Conservation (phyloP, 2,797 vertebrate species). For the Linurgus olivaceus region DNA sequence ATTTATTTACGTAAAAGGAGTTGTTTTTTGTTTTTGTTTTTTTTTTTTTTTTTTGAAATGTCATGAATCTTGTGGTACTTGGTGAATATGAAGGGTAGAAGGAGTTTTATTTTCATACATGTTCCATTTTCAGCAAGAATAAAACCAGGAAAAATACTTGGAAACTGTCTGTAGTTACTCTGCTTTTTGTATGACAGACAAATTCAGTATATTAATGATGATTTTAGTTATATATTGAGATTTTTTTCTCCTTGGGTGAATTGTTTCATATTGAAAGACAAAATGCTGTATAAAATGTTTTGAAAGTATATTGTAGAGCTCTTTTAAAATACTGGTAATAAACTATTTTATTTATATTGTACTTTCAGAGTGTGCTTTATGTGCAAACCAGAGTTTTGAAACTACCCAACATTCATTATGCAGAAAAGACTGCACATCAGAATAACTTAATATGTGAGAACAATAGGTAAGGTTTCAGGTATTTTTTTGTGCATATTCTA, state of each 20-base stretch:
- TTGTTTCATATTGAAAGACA: constrained; percentile 74
- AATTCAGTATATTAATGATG: constrained; percentile 28
- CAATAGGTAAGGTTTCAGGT: background rate
- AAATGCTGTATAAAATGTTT: constrained; percentile 64
- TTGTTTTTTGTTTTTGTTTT: background rate
- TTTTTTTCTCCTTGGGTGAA: constrained; percentile 36
- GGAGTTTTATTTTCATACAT: background rate
- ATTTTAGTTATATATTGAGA: background rate
- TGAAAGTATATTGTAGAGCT: constrained; percentile 58
- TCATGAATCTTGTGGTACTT: background rate
- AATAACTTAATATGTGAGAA: constrained; percentile 24
- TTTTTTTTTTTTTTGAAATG: background rate
- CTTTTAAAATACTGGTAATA: constrained; percentile 68
- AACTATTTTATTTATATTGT: constrained; percentile 66
- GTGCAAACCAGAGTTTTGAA: background rate
- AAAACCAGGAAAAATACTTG: background rate
- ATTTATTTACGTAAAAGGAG: constrained; percentile 11
- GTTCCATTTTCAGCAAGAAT: constrained; percentile 14
- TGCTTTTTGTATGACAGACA: constrained; percentile 22
- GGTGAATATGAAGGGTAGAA: background rate
- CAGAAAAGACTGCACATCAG: background rate
- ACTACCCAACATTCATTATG: background rate
- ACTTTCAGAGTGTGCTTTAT: constrained; percentile 29
- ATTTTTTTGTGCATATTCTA: background rate
- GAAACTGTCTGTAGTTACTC: background rate